phyloP scores from a whole-genome alignment of 2,113 vertebrate genomes.

The Etheostoma cragini region DNA sequence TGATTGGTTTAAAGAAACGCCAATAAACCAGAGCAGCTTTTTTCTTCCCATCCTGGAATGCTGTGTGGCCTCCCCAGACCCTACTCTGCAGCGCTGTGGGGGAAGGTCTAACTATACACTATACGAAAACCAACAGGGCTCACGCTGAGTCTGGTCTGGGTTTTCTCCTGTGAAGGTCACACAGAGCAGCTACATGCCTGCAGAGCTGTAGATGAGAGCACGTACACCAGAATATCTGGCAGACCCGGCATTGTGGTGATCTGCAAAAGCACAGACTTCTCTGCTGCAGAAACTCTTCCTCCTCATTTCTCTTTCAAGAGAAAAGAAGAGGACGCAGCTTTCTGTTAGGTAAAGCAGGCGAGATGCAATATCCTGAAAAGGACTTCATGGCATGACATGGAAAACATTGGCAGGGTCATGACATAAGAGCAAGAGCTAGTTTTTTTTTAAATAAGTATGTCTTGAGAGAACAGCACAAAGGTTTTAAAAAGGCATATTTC shows the following conservation, averaged over 20 bases:
- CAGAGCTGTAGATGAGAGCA: conserved; percentile 7
- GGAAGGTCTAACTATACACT: no score
- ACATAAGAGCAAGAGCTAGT: background rate
- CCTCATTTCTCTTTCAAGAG: background rate
- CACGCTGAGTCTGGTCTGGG: background rate
- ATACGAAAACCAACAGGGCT: background rate
- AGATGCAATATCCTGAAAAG: background rate
- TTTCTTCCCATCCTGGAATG: no score
- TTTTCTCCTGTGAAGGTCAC: conserved; percentile 17
- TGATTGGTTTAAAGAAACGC: no score
- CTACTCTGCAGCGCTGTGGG: no score
- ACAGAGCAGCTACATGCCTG: conserved; percentile 7
- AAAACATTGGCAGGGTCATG: background rate
- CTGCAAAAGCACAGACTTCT: background rate
- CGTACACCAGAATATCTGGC: background rate
- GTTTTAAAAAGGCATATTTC: background rate
- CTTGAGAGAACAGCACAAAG: background rate
- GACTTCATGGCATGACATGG: background rate
- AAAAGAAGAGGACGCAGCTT: background rate
- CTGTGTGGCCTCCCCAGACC: no score
- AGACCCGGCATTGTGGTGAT: background rate
- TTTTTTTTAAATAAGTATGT: background rate
- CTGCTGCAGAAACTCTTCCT: background rate
- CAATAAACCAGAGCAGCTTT: no score
- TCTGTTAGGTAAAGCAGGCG: background rate